A percentile compares a stretch with the other conserved stretches of the same genome.
Conservation (phyloP, 2,113 vertebrate species). For the Sapayoa aenigma region DNA sequence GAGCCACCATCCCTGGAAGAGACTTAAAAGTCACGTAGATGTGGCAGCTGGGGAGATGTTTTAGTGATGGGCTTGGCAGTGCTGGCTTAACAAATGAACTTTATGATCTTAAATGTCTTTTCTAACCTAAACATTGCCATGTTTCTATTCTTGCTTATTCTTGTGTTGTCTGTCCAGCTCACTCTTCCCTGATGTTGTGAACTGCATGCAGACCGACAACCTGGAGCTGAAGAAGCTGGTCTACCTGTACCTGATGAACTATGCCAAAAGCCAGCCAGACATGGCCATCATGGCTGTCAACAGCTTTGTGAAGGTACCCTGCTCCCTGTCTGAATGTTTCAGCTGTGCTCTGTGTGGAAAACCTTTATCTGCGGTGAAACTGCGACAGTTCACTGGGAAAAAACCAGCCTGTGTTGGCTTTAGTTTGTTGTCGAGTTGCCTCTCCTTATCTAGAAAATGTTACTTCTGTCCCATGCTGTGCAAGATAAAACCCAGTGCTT, state of each 20-base stretch:
- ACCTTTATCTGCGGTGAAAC: not conserved
- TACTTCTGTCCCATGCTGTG: not conserved
- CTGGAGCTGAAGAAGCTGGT: conserved; percentile 98
- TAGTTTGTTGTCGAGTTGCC: not conserved
- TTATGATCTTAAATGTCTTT: not conserved
- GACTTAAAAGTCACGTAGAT: not conserved
- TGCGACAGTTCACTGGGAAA: not conserved
- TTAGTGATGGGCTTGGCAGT: not conserved
- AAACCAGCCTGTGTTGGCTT: not conserved
- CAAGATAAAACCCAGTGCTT: not conserved
- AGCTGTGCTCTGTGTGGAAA: not conserved
- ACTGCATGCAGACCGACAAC: conserved; percentile 99
- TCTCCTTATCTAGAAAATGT: not conserved
- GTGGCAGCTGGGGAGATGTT: not conserved
- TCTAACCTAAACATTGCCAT: not conserved
- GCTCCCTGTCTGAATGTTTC: not conserved
- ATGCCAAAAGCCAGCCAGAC: conserved; percentile 97
- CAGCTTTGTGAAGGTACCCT: conserved; percentile 95
- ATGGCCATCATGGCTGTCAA: conserved; percentile 99
- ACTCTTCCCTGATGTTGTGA: conserved; percentile 97
- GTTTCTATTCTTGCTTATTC: not conserved
- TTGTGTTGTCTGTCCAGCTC: conserved; percentile 74
- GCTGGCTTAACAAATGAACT: not conserved
- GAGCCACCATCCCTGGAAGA: not conserved
- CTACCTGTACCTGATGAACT: conserved; percentile 98